These are phyloP conservation scores for Paralvinella palmiformis DNA, from an alignment of 1,140 invertebrate genomes.

Conservation along the genomic window DNA sequence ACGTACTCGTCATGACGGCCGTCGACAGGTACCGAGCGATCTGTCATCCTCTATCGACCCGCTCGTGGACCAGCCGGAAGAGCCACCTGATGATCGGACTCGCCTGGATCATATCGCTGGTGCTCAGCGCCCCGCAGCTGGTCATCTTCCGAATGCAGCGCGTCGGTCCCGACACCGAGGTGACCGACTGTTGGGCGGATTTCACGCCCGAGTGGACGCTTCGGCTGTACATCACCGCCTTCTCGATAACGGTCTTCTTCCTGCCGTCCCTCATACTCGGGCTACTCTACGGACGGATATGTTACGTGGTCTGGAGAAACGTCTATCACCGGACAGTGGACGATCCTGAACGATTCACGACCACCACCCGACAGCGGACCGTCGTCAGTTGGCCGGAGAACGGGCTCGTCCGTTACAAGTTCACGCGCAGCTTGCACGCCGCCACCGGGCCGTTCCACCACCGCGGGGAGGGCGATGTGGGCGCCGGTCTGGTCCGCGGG, in stretches of 20 bases:
- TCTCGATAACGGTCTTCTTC: conserved; percentile 26
- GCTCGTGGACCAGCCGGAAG: conserved; percentile 28
- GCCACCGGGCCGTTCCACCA: neutral
- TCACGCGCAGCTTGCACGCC: neutral
- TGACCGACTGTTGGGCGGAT: conserved; percentile 61
- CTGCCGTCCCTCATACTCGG: conserved; percentile 29
- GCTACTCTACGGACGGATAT: conserved; percentile 30
- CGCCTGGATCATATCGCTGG: conserved; percentile 57
- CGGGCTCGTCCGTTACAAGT: neutral
- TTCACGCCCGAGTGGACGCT: conserved; percentile 49
- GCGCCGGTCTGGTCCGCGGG: neutral
- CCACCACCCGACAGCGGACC: too few relatives aligned
- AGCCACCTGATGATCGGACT: conserved; percentile 49
- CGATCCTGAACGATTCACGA: neutral
- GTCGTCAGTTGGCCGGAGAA: neutral
- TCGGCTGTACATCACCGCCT: conserved; percentile 62
- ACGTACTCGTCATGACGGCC: conserved; percentile 18
- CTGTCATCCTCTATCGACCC: conserved; percentile 15
- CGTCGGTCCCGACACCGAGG: conserved; percentile 39
- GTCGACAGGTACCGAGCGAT: conserved; percentile 18
- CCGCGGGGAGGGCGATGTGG: neutral
- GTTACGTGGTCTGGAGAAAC: conserved; percentile 32
- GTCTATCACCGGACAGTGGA: neutral
- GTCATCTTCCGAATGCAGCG: conserved; percentile 47
- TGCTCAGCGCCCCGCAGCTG: conserved; percentile 61